Evolutionary conservation across 2,797 vertebrate species (phyloP).

Genomic region (Thaleichthys pacificus): DNA sequence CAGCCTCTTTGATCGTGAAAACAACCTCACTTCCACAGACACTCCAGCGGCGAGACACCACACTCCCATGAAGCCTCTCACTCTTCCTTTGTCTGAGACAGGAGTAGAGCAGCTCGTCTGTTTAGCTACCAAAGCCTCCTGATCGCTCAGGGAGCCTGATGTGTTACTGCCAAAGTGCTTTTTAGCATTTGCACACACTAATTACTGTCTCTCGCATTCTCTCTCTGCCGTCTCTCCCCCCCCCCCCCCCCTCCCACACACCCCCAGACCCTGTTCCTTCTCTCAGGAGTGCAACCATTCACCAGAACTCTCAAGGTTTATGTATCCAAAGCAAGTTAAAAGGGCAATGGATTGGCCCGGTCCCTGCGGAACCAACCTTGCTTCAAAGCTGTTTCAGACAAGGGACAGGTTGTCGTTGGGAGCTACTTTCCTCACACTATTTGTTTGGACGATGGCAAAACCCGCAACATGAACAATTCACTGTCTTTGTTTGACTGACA

Average conservation of each 20-base stretch:
- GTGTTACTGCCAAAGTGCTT: constrained; percentile 38
- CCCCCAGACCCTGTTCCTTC: constrained; percentile 11
- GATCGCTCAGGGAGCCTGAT: constrained; percentile 40
- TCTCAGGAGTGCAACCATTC: constrained; percentile 7
- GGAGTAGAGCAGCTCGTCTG: constrained; percentile 34
- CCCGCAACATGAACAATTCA: neutral
- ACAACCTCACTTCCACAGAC: constrained; percentile 45
- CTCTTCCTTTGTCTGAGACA: constrained; percentile 43
- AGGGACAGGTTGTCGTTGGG: constrained; percentile 23
- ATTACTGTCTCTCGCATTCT: neutral
- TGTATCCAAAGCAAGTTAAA: constrained; percentile 28
- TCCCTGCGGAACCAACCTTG: constrained; percentile 35
- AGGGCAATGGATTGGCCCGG: constrained; percentile 57
- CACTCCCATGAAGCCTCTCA: constrained; percentile 43
- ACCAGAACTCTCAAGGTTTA: constrained; percentile 54
- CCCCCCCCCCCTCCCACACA: constrained; percentile 38
- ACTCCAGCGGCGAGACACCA: constrained; percentile 36
- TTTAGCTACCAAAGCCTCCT: constrained; percentile 50
- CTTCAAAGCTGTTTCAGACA: constrained; percentile 29
- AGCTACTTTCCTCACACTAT: neutral
- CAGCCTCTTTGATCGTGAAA: constrained; percentile 48
- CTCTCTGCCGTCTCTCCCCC: neutral
- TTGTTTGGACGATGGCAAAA: constrained; percentile 11
- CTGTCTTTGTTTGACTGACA: neutral
- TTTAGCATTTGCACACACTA: constrained; percentile 21